Base-by-base conservation (phyloP, 2,797 vertebrate species). In the Xerus rutilus region DNA sequence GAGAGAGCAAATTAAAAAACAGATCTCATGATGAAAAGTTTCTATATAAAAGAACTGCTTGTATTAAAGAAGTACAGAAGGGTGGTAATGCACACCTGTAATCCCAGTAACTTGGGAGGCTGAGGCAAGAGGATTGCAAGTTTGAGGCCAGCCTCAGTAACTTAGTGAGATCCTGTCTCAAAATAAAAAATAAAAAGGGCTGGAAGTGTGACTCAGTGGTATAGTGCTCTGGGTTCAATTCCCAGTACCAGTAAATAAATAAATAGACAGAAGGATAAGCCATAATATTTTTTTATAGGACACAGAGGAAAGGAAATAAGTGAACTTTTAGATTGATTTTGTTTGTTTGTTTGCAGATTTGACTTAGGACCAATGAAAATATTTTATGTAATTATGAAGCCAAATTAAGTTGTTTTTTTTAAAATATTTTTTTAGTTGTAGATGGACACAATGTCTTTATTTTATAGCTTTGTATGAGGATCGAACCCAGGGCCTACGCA, bases 331-430 rank as follows among this genome's bases (percentile, higher is more conserved):
- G 28, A 70, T 23, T 45, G 49, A 90, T 32, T 65, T n/a, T 23
- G 30, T 86, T 90, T 43, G 7, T 15, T 67, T 73, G 30, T 91
- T 87, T 74, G 52, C 77, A 69, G 62, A 89, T 86, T 90, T 95
- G 64, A 88, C 59, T 91, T 85, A 76, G 65, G 21, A 93, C 57
- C 86, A 74, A 70, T 81, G 72, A 91, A 93, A 94, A 70, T 69
- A 93, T 93, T 82, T 91, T 88, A 93, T 47, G 65, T 81, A 91
- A 96, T 93, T 87, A 85, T 91, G 62, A 88, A 94, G 91, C 65
- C 87, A 78, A 93, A 79, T 79, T 87, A 81, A 84, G 78, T 43
- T 84, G n/a, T n/a, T n/a, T n/a, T n/a, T n/a, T n/a, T n/a, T n/a
- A n/a, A n/a, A n/a, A n/a, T n/a, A n/a, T n/a, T n/a, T n/a, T n/a